Percentiles rank a stretch among this genome's conserved stretches.
Evolutionary conservation across 2,113 vertebrate species (phyloP).

Genomic region (Rhinoptilus africanus): DNA sequence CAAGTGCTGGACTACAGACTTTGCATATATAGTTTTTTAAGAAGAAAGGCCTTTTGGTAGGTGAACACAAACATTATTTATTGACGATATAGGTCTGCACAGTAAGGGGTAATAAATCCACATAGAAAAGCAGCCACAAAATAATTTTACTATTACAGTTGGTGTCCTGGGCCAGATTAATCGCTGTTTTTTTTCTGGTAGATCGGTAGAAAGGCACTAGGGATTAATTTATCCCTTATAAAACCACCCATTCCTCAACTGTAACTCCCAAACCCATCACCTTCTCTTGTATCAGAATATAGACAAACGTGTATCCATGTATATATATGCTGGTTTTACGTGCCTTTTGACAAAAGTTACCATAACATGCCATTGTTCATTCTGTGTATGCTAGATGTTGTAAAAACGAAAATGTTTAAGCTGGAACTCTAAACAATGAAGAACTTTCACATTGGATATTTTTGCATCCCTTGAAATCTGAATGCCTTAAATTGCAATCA

Average conservation of each 20-base stretch:
- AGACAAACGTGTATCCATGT: not conserved
- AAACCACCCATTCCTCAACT: conserved; percentile 21
- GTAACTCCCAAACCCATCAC: not conserved
- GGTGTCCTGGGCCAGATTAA: conserved; percentile 27
- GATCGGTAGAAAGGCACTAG: not conserved
- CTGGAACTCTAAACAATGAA: not conserved
- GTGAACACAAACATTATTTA: conserved; percentile 27
- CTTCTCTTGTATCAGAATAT: conserved; percentile 1
- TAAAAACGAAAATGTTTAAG: not conserved
- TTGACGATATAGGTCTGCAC: not conserved
- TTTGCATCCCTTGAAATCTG: not conserved
- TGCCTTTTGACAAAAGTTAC: conserved; percentile 25
- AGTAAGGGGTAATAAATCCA: conserved; percentile 37
- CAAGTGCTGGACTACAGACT: not conserved
- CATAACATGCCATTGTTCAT: not conserved
- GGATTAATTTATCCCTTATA: conserved; percentile 33
- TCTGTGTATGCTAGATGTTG: not conserved
- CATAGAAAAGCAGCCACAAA: conserved; percentile 15
- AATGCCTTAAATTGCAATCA: not conserved
- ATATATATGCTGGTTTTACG: not conserved
- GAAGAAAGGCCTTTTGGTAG: not conserved
- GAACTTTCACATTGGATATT: not conserved
- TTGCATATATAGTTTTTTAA: not conserved
- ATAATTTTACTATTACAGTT: conserved; percentile 11
- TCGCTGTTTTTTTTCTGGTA: not conserved